These are phyloP conservation scores for Plodia interpunctella DNA, from an alignment of 1,140 invertebrate species.

Conservation along the genomic window DNA sequence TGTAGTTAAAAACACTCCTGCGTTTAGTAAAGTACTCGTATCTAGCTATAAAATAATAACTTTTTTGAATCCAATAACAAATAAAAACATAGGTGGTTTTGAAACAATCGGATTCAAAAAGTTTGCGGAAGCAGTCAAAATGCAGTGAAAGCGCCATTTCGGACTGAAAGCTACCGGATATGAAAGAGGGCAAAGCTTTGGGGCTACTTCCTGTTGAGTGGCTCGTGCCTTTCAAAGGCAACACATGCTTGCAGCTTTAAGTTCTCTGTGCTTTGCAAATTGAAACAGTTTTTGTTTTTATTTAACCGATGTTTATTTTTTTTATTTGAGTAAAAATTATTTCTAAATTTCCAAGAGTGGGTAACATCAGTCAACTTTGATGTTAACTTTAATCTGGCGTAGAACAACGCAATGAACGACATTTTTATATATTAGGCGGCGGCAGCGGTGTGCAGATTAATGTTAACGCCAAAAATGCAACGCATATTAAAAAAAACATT, in stretches of 20 bases:
- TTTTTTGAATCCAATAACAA: background rate
- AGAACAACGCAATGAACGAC: too few relatives aligned
- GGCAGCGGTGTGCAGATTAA: too few relatives aligned
- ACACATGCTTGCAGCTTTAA: conserved; percentile 39
- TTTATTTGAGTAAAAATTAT: background rate
- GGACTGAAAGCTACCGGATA: conserved; percentile 35
- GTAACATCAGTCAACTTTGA: too few relatives aligned
- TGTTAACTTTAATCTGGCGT: too few relatives aligned
- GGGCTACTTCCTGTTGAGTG: conserved; percentile 24
- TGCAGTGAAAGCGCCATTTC: conserved; percentile 24
- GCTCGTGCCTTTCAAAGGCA: conserved; percentile 33
- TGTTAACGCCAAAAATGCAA: too few relatives aligned
- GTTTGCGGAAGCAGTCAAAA: background rate
- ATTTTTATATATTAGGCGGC: too few relatives aligned
- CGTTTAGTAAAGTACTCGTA: too few relatives aligned
- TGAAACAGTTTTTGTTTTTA: conserved; percentile 18
- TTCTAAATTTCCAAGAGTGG: too few relatives aligned
- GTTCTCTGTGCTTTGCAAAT: conserved; percentile 46
- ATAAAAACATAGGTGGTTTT: background rate
- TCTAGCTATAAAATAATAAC: background rate
- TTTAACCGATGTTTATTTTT: conserved; percentile 1
- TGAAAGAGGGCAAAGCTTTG: conserved; percentile 35
- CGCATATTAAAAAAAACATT: too few relatives aligned
- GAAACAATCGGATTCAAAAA: background rate
- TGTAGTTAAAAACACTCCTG: too few relatives aligned